phyloP scores from a whole-genome alignment of 2,888 invertebrate species.

The Erebia aethiops region DNA sequence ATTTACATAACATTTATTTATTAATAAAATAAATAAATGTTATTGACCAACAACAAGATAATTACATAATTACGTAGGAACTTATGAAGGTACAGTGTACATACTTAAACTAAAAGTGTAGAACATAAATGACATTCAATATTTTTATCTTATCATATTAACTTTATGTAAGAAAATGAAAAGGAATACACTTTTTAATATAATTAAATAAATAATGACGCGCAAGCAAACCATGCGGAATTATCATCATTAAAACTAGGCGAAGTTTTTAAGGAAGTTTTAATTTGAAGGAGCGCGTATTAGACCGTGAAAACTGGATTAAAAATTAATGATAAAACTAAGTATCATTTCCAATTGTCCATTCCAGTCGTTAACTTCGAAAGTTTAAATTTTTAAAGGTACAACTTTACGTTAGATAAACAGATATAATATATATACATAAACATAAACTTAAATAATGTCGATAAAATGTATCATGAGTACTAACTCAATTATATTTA shows the following conservation, averaged over 20 bases:
- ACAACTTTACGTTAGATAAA: too few species aligned
- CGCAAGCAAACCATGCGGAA: background rate
- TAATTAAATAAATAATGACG: background rate
- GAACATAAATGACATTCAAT: too few species aligned
- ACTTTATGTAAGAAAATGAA: background rate
- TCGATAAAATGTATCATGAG: too few species aligned
- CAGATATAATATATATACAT: too few species aligned
- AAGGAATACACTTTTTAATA: background rate
- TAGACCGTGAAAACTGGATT: background rate
- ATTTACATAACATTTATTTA: too few species aligned
- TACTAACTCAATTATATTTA: background rate
- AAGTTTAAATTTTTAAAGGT: background rate
- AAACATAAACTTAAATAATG: too few species aligned
- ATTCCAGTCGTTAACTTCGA: background rate
- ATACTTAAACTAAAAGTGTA: too few species aligned
- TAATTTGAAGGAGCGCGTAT: background rate
- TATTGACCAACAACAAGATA: too few species aligned
- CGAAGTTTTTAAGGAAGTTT: background rate
- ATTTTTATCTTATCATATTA: too few species aligned
- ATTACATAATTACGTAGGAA: too few species aligned
- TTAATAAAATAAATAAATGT: too few species aligned
- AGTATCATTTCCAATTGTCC: background rate
- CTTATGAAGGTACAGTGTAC: too few species aligned
- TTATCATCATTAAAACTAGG: conserved; percentile 10
- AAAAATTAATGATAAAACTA: background rate